Base-by-base conservation (phyloP, 2,113 vertebrate genomes). In the Cyprinodon brontotheroides region DNA sequence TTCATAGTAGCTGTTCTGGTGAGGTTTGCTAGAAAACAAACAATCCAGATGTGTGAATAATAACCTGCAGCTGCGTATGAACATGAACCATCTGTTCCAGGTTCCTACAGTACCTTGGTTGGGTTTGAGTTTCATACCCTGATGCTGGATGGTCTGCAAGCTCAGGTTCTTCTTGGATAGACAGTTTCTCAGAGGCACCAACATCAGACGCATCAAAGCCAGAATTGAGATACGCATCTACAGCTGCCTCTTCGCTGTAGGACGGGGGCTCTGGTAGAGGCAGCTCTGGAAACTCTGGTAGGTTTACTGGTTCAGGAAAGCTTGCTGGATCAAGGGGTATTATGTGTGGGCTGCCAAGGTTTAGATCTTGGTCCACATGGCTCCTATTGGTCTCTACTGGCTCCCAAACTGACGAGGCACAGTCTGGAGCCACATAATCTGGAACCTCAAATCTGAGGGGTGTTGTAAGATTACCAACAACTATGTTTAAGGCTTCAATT, bases 231-330 rank as follows among this genome's bases (percentile, higher is more conserved):
- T 61, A 74, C 15, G 65, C 64, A 37, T 71, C 64, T 2, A 39
- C 6, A 3, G 57, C 63, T 37, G 29, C 63, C 57, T 81, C 84
- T 43, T 84, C 65, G 2, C 65, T 72, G 65, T 78, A 79, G 64
- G 74, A 75, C 82, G 75, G 75, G 45, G 38, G 77, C 71, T 89
- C 77, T 20, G 50, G 50, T 14, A 29, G 40, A 40, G 68, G 6
- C 14, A 68, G 57, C 68, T 87, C 77, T 71, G 83, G 62, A 78
- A 91, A 82, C 71, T 75, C 81, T 8, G 73, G 60, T 15, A 80
- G 48, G 77, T 88, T 83, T 78, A 83, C 74, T 60, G 86, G 76
- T 77, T 86, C 86, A 38, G 84, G 70, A 67, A 89, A 79, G 74
- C 47, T 65, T 69, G 65, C 66, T 61, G 83, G 86, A 83, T 85